These are phyloP conservation scores for Bostrychus sinensis DNA, from an alignment of 2,113 vertebrate genomes.

Conservation along the genomic window DNA sequence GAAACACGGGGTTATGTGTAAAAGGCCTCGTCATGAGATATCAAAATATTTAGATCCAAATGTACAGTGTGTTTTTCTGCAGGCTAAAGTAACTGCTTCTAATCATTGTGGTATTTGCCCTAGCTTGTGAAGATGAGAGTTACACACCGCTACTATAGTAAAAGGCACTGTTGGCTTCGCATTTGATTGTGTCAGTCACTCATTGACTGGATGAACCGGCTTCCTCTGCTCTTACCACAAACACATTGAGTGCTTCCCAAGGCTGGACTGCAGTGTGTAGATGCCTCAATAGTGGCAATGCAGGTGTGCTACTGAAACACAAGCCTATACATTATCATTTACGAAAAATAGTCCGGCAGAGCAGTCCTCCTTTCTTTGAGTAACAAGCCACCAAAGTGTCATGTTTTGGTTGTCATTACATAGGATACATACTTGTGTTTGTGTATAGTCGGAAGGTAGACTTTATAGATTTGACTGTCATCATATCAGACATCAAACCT, in stretches of 20 bases:
- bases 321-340: constrained; percentile 15
- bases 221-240: constrained; percentile 38
- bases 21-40: constrained; percentile 2
- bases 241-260: constrained; percentile 28
- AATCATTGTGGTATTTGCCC: background rate
- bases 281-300: constrained; percentile 26
- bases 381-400: background rate
- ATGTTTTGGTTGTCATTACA: background rate
- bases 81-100: constrained; percentile 1
- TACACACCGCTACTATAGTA: background rate
- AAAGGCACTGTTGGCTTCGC: constrained; percentile 2
- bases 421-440: background rate
- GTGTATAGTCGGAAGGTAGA: background rate
- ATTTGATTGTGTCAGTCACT: constrained; percentile 44
- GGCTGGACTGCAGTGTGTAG: constrained; percentile 5
- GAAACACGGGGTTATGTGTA: constrained; percentile 1
- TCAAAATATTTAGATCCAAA: constrained; percentile 6
- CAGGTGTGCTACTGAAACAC: constrained; percentile 14
- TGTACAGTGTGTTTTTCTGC: background rate
- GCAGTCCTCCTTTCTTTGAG: no score
- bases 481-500: background rate
- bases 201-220: constrained; percentile 43
- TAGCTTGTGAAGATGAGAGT: background rate
- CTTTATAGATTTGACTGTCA: background rate
- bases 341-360: constrained; percentile 3